A percentile compares a stretch with the other conserved stretches of the same genome.
Evolutionary conservation across 2,113 vertebrate genomes (phyloP).

Genomic region (Sphyrna mokarran): DNA sequence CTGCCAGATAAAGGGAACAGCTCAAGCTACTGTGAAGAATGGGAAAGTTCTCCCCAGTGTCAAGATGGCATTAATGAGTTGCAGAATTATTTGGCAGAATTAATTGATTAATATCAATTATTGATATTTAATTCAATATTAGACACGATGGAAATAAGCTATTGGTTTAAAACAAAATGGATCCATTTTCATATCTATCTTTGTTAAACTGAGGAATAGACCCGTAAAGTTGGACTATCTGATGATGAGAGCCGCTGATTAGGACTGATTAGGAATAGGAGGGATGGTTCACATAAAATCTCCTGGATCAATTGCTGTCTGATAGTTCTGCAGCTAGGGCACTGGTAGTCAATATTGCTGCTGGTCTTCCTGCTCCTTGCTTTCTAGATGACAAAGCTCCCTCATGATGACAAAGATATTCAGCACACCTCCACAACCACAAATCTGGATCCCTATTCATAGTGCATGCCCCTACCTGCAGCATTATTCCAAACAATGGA

Average conservation of each 20-base stretch:
- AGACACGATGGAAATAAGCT: not conserved
- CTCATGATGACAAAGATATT: not conserved
- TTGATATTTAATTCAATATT: not conserved
- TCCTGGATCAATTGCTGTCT: not conserved
- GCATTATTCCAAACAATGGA: not conserved
- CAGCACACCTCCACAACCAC: not conserved
- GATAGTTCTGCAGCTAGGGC: not conserved
- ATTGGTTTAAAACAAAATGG: not conserved
- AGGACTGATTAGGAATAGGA: not conserved
- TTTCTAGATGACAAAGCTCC: not conserved
- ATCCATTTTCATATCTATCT: not conserved
- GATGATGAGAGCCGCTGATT: not conserved
- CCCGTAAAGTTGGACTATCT: not conserved
- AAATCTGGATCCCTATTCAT: not conserved
- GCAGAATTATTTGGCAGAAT: not conserved
- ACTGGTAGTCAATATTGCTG: not conserved
- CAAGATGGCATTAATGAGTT: not conserved
- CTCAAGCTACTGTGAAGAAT: not conserved
- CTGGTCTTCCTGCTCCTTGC: not conserved
- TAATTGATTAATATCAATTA: no score
- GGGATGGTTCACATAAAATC: not conserved
- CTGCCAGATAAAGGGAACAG: not conserved
- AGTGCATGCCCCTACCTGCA: not conserved
- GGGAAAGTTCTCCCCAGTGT: not conserved
- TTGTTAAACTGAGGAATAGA: not conserved